phyloP scores from a whole-genome alignment of 2,888 invertebrate species.

The Drosophila subsilvestris region DNA sequence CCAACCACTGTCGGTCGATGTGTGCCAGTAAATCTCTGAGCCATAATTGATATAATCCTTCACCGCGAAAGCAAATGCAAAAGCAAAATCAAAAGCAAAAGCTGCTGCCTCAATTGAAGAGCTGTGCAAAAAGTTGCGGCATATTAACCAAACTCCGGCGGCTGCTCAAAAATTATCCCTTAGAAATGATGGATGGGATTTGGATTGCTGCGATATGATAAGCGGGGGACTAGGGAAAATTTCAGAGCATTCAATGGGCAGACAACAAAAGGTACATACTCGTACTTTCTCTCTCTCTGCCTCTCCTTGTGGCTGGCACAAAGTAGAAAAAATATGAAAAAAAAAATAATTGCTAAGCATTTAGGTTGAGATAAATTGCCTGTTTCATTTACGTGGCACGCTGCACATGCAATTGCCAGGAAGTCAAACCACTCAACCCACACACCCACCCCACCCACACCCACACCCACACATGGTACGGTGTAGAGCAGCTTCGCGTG shows the following conservation, averaged over 20 bases:
- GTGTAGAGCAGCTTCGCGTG: slow-evolving; percentile 7
- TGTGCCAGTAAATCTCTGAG: not conserved
- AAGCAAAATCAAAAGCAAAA: not conserved
- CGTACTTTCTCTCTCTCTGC: not conserved
- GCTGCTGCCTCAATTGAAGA: slow-evolving; percentile 2
- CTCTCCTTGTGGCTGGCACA: slow-evolving; percentile 6
- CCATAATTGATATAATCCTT: slow-evolving; percentile 23
- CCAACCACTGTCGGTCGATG: not conserved
- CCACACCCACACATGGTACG: slow-evolving; percentile 4
- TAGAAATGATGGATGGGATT: not conserved
- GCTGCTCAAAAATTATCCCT: not conserved
- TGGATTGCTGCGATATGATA: too few species aligned
- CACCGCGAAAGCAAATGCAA: slow-evolving; percentile 2
- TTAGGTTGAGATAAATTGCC: slow-evolving; percentile 73
- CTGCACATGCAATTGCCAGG: slow-evolving; percentile 36
- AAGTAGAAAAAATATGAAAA: slow-evolving; percentile 21
- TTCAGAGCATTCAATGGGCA: slow-evolving; percentile 20
- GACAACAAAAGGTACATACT: slow-evolving; percentile 21
- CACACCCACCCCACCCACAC: slow-evolving; percentile 24
- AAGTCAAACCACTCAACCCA: slow-evolving; percentile 48
- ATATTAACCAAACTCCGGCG: slow-evolving; percentile 15
- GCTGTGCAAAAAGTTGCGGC: slow-evolving; percentile 16
- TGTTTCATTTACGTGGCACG: slow-evolving; percentile 53
- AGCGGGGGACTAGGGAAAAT: not conserved
- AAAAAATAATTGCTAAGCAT: slow-evolving; percentile 39